Base-by-base conservation (phyloP, 1,140 invertebrate genomes). In the Artemia franciscana region DNA sequence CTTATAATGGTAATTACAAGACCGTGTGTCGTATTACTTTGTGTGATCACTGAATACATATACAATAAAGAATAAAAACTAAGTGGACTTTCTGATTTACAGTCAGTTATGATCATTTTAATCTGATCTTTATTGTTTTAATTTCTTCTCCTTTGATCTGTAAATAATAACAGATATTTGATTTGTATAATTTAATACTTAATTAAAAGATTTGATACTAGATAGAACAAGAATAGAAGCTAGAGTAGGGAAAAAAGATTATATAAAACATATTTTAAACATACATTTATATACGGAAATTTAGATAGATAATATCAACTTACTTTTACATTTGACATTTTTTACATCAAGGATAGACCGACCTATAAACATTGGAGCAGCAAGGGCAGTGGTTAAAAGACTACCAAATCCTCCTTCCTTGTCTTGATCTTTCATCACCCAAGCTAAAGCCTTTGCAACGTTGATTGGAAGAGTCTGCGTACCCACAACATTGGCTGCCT, bases 401-500 rank as follows among this genome's bases (percentile, higher is more conserved):
- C 61, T 64, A 21, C 60, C 63, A 27, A 64, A 64, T 24, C 63
- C 61, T 56, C 63, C 63, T 58, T 57, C 60, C 18, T 51, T 58
- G 58, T 64, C 63, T 30, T 64, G 63, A 56, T 64, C 63, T 21
- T 21, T 21, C 24, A 64, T 30, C 9, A 64, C 24, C 26, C 61
- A 64, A 57, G 28, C 24, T 24, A 64, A 60, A 15, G 63, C 63
- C 26, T 59, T 27, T 4, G 63, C 60, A 18, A 61, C 60, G 25
- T 64, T 62, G 4, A 64, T 58, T 23, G 60, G 60, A 21, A 64
- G 26, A 24, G 57, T 61, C 18, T 57, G 56, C 2, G 63, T 64
- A 7, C 60, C 60, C 27, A 64, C 60, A 7, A 60, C 60, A 58
- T 64, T 64, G 1, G 63, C 60, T 26, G 63, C 63, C 63, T 64